phyloP scores from a whole-genome alignment of 2,888 invertebrate genomes.

The Periphyllus acericola region DNA sequence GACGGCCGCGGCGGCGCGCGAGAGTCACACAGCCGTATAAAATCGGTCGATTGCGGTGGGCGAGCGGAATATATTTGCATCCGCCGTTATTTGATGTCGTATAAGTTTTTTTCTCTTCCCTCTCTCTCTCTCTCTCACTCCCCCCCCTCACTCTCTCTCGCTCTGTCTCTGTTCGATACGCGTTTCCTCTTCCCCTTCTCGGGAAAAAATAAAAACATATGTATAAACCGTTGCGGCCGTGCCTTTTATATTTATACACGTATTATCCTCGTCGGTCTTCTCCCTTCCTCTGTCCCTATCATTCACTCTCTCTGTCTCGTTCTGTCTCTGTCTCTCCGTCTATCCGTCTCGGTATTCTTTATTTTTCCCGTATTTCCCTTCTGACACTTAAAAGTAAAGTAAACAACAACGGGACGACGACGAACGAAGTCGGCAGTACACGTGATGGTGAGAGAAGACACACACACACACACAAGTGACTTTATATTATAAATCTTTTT shows the following conservation, averaged over 20 bases:
- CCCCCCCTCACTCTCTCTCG: background rate
- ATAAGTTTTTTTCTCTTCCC: background rate
- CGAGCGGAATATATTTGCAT: conserved; percentile 43
- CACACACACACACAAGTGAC: background rate
- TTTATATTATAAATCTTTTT: background rate
- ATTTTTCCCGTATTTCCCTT: conserved; percentile 25
- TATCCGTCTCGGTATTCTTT: background rate
- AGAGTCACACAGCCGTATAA: conserved; percentile 25
- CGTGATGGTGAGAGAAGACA: background rate
- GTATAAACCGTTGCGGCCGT: background rate
- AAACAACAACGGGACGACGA: conserved; percentile 22
- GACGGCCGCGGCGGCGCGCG: background rate
- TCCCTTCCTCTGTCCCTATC: background rate
- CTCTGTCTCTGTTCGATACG: background rate
- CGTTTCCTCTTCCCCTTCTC: background rate
- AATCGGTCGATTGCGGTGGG: conserved; percentile 44
- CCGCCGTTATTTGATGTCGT: conserved; percentile 40
- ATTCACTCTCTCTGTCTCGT: too few species aligned
- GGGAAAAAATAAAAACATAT: conserved; percentile 17
- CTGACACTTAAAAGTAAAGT: conserved; percentile 39
- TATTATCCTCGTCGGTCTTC: background rate
- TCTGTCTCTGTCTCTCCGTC: too few species aligned
- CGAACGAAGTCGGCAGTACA: background rate
- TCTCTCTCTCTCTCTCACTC: background rate
- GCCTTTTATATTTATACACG: conserved; percentile 15